Evolutionary conservation across 2,113 vertebrate species (phyloP).

Genomic region (Ornithorhynchus anatinus): DNA sequence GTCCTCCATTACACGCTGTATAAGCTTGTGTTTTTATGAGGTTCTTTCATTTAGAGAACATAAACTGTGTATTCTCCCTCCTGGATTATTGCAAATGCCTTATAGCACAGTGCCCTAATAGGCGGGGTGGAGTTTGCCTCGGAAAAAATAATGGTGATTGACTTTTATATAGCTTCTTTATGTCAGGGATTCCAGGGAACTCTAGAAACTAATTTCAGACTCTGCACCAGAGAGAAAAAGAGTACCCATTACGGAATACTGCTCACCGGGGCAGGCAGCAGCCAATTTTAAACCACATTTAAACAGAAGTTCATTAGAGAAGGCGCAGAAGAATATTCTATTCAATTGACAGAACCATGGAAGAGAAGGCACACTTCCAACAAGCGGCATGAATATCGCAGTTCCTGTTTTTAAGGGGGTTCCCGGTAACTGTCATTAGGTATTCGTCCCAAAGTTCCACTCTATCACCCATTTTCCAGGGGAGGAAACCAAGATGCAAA

Average conservation of each 20-base stretch:
- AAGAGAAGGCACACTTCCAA: background rate
- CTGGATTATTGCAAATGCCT: background rate
- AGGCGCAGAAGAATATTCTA: background rate
- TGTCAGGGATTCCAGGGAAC: background rate
- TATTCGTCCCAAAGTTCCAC: no score
- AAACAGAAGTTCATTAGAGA: background rate
- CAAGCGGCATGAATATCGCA: no score
- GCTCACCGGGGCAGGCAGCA: background rate
- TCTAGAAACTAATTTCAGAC: rapidly evolving
- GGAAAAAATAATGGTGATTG: rapidly evolving
- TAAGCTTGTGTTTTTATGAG: background rate
- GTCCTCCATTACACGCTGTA: background rate
- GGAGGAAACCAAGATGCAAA: no score
- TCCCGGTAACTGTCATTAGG: no score
- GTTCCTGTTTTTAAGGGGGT: no score
- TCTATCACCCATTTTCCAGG: no score
- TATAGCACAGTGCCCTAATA: background rate
- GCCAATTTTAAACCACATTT: background rate
- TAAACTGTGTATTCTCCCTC: background rate
- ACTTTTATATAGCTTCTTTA: background rate
- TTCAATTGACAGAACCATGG: background rate
- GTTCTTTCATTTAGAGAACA: background rate
- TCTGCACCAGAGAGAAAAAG: rapidly evolving
- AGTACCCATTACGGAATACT: background rate
- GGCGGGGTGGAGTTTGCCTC: background rate